A percentile compares a stretch with the other conserved stretches of the same genome.
phyloP scores from a whole-genome alignment of 2,888 invertebrate species.

The Dione juno region DNA sequence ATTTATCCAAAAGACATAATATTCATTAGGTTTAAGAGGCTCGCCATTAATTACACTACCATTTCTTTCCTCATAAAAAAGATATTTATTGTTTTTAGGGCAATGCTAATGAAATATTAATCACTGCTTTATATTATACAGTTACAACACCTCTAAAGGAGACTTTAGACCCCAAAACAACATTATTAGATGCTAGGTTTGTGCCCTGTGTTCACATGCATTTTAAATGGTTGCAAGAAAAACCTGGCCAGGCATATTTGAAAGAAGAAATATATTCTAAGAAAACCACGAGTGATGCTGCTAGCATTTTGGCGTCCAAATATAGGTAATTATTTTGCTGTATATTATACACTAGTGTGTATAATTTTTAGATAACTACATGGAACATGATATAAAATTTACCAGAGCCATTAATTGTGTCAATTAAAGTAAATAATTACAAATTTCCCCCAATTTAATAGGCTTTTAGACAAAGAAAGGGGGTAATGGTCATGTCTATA shows the following conservation, averaged over 20 bases:
- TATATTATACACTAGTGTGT: no score
- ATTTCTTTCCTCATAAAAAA: background rate
- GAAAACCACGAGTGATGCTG: constrained; percentile 86
- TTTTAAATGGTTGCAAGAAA: constrained; percentile 83
- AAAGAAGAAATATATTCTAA: constrained; percentile 84
- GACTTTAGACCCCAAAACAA: constrained; percentile 84
- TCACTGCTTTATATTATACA: constrained; percentile 57
- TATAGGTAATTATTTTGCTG: constrained; percentile 77
- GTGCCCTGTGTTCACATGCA: constrained; percentile 91
- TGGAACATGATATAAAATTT: no score
- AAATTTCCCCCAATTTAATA: no score
- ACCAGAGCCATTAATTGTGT: no score
- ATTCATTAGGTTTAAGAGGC: no score
- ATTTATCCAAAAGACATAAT: background rate
- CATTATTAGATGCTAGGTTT: constrained; percentile 88
- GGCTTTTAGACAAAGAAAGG: no score
- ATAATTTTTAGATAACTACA: no score
- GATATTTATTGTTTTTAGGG: background rate
- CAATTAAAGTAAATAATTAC: no score
- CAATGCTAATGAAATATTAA: background rate
- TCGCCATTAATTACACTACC: background rate
- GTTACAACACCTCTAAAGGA: constrained; percentile 93
- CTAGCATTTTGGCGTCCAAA: constrained; percentile 87
- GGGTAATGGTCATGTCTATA: no score
- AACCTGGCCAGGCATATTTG: constrained; percentile 73